A percentile compares a stretch with the other conserved stretches of the same genome.
Conservation (phyloP, 1,140 invertebrate genomes). For the Octopus sinensis region DNA sequence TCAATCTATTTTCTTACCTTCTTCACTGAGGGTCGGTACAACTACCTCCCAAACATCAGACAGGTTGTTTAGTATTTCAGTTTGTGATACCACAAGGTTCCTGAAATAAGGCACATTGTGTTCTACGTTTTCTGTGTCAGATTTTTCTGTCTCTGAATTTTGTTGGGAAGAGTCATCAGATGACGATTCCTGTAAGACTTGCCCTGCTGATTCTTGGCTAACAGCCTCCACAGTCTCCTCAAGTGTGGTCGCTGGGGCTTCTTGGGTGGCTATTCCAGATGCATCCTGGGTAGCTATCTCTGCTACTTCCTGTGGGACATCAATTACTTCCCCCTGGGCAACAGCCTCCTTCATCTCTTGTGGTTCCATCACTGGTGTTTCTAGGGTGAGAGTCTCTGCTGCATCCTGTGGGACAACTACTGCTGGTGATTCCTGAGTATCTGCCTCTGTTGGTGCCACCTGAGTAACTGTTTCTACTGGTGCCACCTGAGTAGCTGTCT, state of each 20-base stretch:
- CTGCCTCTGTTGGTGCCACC: too few species aligned
- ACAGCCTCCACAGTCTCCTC: background rate
- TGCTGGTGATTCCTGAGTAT: background rate
- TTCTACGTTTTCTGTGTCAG: constrained; percentile 18
- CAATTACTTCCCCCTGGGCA: background rate
- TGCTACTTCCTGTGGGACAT: background rate
- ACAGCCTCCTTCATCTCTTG: background rate
- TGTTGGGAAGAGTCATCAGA: background rate
- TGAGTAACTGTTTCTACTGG: too few species aligned
- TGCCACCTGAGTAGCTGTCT: too few species aligned
- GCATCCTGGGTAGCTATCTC: background rate
- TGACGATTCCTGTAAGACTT: background rate
- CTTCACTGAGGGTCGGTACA: constrained; percentile 36
- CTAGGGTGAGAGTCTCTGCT: background rate
- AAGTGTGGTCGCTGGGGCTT: background rate
- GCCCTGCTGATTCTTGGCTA: background rate
- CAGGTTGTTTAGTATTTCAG: constrained; percentile 31
- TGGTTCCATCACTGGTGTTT: background rate
- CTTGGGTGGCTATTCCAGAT: background rate
- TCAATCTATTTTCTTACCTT: constrained; percentile 35
- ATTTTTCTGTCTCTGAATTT: background rate
- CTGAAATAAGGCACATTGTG: constrained; percentile 48
- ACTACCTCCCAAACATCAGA: constrained; percentile 27
- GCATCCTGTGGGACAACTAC: background rate
- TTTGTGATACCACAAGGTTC: constrained; percentile 36